Conservation (phyloP, 1,140 invertebrate genomes). For the Drosophila biarmipes region DNA sequence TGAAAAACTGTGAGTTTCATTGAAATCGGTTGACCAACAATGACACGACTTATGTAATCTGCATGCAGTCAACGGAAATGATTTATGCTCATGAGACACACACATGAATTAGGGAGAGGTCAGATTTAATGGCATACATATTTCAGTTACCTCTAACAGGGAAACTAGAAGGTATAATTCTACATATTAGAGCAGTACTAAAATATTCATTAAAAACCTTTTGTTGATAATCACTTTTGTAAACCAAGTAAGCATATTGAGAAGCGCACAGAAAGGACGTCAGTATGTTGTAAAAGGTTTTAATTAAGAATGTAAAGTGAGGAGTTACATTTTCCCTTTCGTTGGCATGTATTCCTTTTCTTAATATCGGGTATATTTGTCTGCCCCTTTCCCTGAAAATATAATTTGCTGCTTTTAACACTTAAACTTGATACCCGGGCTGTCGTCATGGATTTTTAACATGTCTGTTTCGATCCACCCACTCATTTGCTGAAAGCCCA, state of each 20-base stretch:
- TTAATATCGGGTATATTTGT: neutral
- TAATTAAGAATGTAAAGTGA: neutral
- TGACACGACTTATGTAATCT: constrained; percentile 31
- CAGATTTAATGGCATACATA: constrained; percentile 1
- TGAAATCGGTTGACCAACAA: constrained; percentile 12
- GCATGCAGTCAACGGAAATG: constrained; percentile 35
- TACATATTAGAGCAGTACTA: neutral
- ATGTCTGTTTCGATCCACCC: constrained; percentile 1
- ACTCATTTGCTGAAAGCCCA: constrained; percentile 42
- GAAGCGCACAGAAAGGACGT: too few species aligned
- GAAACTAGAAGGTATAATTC: neutral
- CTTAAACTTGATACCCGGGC: constrained; percentile 7
- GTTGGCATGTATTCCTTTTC: neutral
- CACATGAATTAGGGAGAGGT: neutral
- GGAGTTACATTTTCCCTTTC: neutral
- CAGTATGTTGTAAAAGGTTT: neutral
- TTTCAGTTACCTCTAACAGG: neutral
- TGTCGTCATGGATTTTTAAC: constrained; percentile 4
- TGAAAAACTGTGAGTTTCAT: constrained; percentile 7
- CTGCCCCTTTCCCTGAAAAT: neutral
- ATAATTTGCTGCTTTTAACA: constrained; percentile 8
- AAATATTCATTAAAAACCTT: neutral
- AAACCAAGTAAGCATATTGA: too few species aligned
- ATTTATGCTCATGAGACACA: constrained; percentile 16
- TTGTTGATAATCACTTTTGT: too few species aligned